Conservation (phyloP, 23 tunicate species). For the Ascidia mentula region DNA sequence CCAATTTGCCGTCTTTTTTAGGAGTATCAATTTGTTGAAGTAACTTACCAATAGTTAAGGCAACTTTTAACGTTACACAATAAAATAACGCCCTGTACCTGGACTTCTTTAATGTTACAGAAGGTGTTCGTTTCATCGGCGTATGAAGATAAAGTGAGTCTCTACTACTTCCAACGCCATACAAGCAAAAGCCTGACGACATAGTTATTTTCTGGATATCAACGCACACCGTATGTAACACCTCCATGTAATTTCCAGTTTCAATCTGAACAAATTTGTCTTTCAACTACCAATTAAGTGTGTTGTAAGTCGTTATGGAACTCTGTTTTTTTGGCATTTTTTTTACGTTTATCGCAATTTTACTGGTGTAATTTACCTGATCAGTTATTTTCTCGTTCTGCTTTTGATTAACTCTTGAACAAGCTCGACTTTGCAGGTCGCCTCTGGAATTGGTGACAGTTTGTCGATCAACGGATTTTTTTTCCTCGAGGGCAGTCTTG, state of each 20-base stretch:
- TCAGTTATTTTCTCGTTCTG: neutral
- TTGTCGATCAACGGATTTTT: neutral
- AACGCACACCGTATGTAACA: slow-evolving; percentile 26
- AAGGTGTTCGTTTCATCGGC: too few relatives aligned
- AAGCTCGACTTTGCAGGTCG: neutral
- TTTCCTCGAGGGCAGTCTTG: neutral
- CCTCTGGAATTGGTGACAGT: neutral
- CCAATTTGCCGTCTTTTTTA: too few relatives aligned
- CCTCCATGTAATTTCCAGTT: slow-evolving; percentile 35
- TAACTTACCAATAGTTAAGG: too few relatives aligned
- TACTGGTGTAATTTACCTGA: too few relatives aligned
- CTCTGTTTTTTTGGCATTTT: too few relatives aligned
- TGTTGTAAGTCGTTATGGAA: too few relatives aligned
- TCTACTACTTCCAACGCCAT: slow-evolving; percentile 54
- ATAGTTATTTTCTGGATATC: slow-evolving; percentile 37
- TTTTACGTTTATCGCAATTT: too few relatives aligned
- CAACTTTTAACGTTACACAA: too few relatives aligned
- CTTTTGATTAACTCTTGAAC: neutral
- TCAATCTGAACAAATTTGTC: slow-evolving; percentile 62
- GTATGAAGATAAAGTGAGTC: slow-evolving; percentile 49
- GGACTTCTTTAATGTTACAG: too few relatives aligned
- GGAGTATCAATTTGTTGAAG: too few relatives aligned
- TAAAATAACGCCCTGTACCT: too few relatives aligned
- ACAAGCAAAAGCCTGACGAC: slow-evolving; percentile 65
- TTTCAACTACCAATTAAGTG: too few relatives aligned